Evolutionary conservation across 2,888 invertebrate genomes (phyloP).

Genomic region (Emmelina monodactyla): DNA sequence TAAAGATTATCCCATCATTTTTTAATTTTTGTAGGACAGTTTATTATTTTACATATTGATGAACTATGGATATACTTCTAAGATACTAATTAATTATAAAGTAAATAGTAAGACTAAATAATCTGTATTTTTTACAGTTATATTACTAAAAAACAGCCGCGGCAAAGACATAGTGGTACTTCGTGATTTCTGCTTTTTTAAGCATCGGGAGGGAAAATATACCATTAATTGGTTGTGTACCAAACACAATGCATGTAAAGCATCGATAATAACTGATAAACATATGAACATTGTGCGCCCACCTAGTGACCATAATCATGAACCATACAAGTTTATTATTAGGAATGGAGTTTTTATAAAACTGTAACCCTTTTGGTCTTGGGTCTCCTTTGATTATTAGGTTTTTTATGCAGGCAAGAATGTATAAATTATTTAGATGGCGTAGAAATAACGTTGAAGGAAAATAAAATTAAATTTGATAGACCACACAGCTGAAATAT

Average conservation of each 20-base stretch:
- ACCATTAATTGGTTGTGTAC: not conserved
- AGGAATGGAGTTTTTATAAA: not conserved
- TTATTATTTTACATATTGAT: too few relatives aligned
- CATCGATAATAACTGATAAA: conserved; percentile 4
- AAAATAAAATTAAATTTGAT: too few relatives aligned
- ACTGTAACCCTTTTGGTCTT: not conserved
- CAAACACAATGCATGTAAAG: conserved; percentile 2
- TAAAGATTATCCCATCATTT: too few relatives aligned
- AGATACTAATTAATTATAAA: too few relatives aligned
- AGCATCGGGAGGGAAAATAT: not conserved
- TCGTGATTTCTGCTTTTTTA: not conserved
- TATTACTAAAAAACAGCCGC: not conserved
- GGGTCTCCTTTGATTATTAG: too few relatives aligned
- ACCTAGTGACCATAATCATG: not conserved
- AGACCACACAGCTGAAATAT: too few relatives aligned
- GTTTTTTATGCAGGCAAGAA: too few relatives aligned
- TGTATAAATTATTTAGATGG: too few relatives aligned
- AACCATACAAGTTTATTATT: not conserved
- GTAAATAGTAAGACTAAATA: too few relatives aligned
- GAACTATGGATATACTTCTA: too few relatives aligned
- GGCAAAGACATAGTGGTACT: not conserved
- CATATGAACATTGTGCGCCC: not conserved
- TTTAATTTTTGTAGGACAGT: too few relatives aligned
- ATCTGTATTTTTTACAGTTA: not conserved
- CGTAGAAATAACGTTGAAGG: too few relatives aligned